These are phyloP conservation scores for Galeopsomyia nigrocyanea DNA, from an alignment of 2,888 invertebrate genomes.

Conservation along the genomic window DNA sequence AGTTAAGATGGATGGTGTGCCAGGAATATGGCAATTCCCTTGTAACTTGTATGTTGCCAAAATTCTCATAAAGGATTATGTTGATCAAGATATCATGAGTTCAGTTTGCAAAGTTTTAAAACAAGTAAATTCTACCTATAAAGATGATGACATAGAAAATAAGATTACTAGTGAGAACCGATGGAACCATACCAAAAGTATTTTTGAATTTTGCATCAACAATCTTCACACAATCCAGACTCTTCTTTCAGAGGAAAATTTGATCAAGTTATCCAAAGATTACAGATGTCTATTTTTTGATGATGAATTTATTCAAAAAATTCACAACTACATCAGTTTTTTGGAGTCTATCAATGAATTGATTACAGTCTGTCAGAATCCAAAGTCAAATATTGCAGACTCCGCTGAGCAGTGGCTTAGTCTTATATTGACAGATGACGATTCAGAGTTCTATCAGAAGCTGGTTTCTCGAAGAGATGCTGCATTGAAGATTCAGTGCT, in stretches of 20 bases:
- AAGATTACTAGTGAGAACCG: constrained; percentile 41
- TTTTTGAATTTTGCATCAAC: constrained; percentile 40
- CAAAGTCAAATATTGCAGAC: constrained; percentile 45
- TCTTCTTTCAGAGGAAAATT: constrained; percentile 37
- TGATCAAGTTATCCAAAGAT: constrained; percentile 41
- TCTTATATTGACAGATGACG: constrained; percentile 37
- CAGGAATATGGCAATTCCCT: constrained; percentile 42
- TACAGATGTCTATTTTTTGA: constrained; percentile 41
- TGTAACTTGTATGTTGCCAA: constrained; percentile 41
- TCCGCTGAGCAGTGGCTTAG: constrained; percentile 43
- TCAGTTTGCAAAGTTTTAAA: constrained; percentile 44
- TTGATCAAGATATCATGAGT: constrained; percentile 42
- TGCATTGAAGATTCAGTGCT: constrained; percentile 40
- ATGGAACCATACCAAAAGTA: constrained; percentile 38
- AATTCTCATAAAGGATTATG: constrained; percentile 40
- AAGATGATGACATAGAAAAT: constrained; percentile 38
- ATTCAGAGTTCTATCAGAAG: constrained; percentile 26
- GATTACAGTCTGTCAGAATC: constrained; percentile 20
- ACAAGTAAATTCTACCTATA: constrained; percentile 36
- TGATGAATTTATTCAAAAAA: constrained; percentile 43
- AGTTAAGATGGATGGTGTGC: constrained; percentile 24
- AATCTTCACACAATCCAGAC: constrained; percentile 43
- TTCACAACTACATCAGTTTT: constrained; percentile 37
- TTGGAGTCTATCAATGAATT: constrained; percentile 40
- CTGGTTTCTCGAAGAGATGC: constrained; percentile 18